A percentile compares a stretch with the other conserved stretches of the same genome.
phyloP scores from a whole-genome alignment of 2,888 invertebrate genomes.

The Graphium colonna region DNA sequence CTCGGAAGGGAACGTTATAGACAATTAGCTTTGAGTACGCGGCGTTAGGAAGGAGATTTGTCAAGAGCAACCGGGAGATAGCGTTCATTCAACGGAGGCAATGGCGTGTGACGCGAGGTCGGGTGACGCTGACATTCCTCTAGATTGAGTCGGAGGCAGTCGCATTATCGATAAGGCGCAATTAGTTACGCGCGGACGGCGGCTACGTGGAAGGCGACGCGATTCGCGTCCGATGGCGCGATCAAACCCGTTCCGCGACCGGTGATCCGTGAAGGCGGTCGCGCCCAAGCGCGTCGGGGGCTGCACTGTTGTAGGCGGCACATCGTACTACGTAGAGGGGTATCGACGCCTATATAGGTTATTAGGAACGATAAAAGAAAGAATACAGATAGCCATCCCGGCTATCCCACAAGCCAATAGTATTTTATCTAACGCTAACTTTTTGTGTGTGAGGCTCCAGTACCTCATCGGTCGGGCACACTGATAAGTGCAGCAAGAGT shows the following conservation, averaged over 20 bases:
- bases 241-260: slow-evolving; percentile 56
- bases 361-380: too few species aligned
- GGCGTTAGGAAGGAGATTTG: too few species aligned
- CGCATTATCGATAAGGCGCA: slow-evolving; percentile 11
- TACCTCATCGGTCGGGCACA: too few species aligned
- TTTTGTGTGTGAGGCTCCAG: too few species aligned
- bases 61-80: too few species aligned
- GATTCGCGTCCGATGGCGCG: slow-evolving; percentile 55
- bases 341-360: background rate
- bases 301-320: slow-evolving; percentile 55
- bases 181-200: slow-evolving; percentile 14
- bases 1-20: too few species aligned
- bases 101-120: slow-evolving; percentile 76
- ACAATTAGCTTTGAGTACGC: too few species aligned
- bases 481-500: too few species aligned
- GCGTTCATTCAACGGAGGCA: slow-evolving; percentile 70
- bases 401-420: too few species aligned
- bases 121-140: slow-evolving; percentile 66
- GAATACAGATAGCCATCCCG: too few species aligned
- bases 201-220: slow-evolving; percentile 33
- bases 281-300: slow-evolving; percentile 66
- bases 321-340: background rate
- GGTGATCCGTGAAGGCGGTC: slow-evolving; percentile 61
- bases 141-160: slow-evolving; percentile 4
- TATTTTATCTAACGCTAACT: too few species aligned